Conservation (phyloP, 2,113 vertebrate genomes). For the Herpetotheres cachinnans region DNA sequence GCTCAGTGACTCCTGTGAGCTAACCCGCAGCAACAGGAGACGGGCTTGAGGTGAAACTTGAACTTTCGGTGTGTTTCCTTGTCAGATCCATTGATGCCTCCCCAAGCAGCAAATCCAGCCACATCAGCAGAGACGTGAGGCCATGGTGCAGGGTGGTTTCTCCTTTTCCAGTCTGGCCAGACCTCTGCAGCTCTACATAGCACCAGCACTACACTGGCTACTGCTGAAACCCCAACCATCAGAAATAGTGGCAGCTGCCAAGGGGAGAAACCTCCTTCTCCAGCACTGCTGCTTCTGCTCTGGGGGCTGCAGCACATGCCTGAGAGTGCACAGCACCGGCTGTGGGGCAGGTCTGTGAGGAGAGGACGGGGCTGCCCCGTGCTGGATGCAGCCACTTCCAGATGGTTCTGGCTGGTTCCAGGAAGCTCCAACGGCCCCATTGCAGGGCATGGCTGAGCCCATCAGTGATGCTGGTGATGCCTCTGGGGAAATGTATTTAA, state of each 20-base stretch:
- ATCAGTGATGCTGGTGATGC: not conserved
- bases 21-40: not conserved
- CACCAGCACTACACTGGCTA: accelerated
- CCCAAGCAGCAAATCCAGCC: not conserved
- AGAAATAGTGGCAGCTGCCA: not conserved
- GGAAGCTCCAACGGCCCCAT: accelerated
- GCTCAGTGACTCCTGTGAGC: not conserved
- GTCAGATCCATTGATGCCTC: not conserved
- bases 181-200: accelerated
- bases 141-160: accelerated
- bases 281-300: not conserved
- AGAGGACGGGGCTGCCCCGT: not conserved
- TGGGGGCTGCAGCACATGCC: accelerated
- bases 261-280: not conserved
- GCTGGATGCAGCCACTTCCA: not conserved
- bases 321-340: not conserved
- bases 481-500: not conserved
- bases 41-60: not conserved
- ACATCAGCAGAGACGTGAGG: not conserved
- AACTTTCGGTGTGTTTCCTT: not conserved
- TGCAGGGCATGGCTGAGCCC: not conserved
- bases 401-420: not conserved
- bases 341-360: accelerated
- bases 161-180: not conserved
- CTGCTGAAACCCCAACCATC: not conserved